Evolutionary conservation across 2,797 vertebrate species (phyloP).

Genomic region (Sphenodon punctatus): DNA sequence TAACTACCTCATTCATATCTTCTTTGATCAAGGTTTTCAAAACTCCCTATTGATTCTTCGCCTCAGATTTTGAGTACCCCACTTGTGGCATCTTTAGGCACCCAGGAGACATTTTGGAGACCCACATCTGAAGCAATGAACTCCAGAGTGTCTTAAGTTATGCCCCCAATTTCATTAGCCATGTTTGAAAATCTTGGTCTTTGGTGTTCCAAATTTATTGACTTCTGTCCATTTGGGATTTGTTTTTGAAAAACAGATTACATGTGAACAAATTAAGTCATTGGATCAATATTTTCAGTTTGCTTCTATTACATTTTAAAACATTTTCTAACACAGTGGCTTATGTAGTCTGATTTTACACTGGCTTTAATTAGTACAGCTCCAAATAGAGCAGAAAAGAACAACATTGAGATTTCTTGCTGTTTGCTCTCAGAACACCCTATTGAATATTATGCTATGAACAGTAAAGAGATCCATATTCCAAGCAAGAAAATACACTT

Average conservation of each 20-base stretch:
- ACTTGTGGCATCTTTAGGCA: too few relatives aligned
- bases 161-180: neutral
- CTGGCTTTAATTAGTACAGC: conserved; percentile 21
- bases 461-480: neutral
- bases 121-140: too few relatives aligned
- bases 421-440: neutral
- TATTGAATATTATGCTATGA: too few relatives aligned
- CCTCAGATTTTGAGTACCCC: neutral
- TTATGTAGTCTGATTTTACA: conserved; percentile 34
- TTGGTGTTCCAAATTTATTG: neutral
- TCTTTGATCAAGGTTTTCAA: neutral
- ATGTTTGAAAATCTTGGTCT: neutral
- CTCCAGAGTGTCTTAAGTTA: neutral
- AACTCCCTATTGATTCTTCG: too few relatives aligned
- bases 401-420: conserved; percentile 27
- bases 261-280: neutral
- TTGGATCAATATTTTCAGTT: neutral
- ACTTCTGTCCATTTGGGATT: neutral
- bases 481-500: neutral
- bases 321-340: conserved; percentile 6
- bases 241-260: neutral
- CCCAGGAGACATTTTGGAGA: too few relatives aligned
- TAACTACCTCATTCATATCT: neutral
- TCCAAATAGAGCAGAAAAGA: conserved; percentile 16
- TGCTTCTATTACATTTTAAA: conserved; percentile 13